These are phyloP conservation scores for Clarias gariepinus DNA, from an alignment of 2,113 vertebrate species.

Conservation along the genomic window DNA sequence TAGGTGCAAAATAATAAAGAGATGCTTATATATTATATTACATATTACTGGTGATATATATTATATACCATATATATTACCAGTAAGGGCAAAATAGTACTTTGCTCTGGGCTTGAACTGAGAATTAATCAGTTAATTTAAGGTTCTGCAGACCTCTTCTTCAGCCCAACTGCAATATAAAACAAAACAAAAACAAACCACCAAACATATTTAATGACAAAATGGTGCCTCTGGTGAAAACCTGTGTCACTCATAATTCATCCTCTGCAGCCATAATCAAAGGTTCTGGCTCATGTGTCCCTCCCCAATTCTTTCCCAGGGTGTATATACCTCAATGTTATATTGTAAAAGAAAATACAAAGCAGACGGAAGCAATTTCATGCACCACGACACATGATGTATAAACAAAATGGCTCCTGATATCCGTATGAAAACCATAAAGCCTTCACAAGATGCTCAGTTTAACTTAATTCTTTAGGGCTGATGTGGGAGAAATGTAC, in stretches of 20 bases:
- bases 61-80: too few relatives aligned
- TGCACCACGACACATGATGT: conserved; percentile 62
- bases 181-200: conserved; percentile 15
- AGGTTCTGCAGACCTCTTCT: conserved; percentile 1
- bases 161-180: conserved; percentile 31
- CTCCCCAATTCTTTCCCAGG: conserved; percentile 30
- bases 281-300: conserved; percentile 14
- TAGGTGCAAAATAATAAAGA: neutral
- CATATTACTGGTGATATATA: neutral
- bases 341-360: conserved; percentile 55
- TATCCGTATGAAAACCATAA: conserved; percentile 59
- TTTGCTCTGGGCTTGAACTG: conserved; percentile 24
- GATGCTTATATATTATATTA: neutral
- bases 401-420: conserved; percentile 64
- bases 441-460: conserved; percentile 55
- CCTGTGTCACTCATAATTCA: conserved; percentile 23
- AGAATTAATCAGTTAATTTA: conserved; percentile 38
- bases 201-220: conserved; percentile 32
- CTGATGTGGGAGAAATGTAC: conserved; percentile 40
- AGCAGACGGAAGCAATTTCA: conserved; percentile 59
- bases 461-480: conserved; percentile 59
- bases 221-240: conserved; percentile 15
- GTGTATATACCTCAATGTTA: conserved; percentile 45
- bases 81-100: neutral
- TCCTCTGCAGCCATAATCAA: conserved; percentile 35